Evolutionary conservation across 2,113 vertebrate genomes (phyloP).

Genomic region (Pseudorhombus dupliciocellatus): DNA sequence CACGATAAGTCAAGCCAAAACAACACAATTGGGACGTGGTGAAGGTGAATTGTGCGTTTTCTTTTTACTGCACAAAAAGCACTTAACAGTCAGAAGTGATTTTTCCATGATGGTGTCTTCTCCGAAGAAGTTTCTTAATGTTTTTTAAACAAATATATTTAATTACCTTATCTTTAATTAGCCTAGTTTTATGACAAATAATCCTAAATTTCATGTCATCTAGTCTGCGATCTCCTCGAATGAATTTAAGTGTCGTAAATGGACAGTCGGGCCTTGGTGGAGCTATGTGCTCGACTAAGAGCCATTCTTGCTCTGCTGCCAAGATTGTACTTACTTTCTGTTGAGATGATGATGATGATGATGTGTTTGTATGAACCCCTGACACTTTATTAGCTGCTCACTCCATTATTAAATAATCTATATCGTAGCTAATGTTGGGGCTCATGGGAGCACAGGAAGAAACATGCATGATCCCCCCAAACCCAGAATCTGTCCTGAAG

Average conservation of each 20-base stretch:
- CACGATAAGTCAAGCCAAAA: neutral
- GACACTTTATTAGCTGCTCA: neutral
- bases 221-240: neutral
- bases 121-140: neutral
- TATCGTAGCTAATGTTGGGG: neutral
- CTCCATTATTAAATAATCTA: neutral
- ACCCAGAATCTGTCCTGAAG: too few relatives aligned
- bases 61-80: conserved; percentile 6
- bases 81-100: conserved; percentile 25
- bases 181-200: too few relatives aligned
- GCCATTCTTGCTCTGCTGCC: neutral
- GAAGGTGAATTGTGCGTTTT: neutral
- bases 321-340: neutral
- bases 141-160: neutral
- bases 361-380: neutral
- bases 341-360: neutral
- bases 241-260: too few relatives aligned
- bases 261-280: neutral
- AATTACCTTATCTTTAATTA: neutral
- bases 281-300: neutral
- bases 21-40: neutral
- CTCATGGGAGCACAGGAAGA: neutral
- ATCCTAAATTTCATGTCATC: neutral
- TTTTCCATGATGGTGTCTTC: conserved; percentile 11
- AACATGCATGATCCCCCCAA: too few relatives aligned